Percentiles rank a stretch among this genome's conserved stretches.
phyloP scores from a whole-genome alignment of 2,888 invertebrate genomes.

The Gymnosoma rotundatum region DNA sequence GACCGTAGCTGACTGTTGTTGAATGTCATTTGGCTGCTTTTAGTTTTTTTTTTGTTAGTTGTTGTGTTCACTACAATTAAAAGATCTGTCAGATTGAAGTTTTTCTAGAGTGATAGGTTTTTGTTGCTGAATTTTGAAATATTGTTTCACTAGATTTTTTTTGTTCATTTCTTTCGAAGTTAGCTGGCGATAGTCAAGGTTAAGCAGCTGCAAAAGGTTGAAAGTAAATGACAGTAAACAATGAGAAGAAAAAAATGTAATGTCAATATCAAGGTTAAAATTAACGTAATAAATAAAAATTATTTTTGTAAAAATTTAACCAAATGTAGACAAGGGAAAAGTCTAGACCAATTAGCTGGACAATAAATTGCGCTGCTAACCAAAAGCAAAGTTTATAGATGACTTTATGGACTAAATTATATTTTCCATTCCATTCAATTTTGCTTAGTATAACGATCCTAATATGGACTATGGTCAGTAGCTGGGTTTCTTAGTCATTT shows the following conservation, averaged over 20 bases:
- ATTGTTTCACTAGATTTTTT: constrained; percentile 7
- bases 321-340: too few species aligned
- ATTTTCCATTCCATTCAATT: too few species aligned
- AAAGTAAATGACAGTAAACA: not conserved
- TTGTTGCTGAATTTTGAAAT: constrained; percentile 43
- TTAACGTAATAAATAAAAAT: not conserved
- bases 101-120: not conserved
- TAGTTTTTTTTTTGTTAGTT: not conserved
- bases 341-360: too few species aligned
- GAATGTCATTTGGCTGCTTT: constrained; percentile 39
- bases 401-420: too few species aligned
- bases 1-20: constrained; percentile 22
- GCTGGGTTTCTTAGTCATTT: too few species aligned
- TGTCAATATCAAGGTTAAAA: constrained; percentile 14
- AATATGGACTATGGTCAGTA: too few species aligned
- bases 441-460: too few species aligned
- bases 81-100: constrained; percentile 63
- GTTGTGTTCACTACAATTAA: constrained; percentile 47
- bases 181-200: constrained; percentile 28
- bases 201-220: constrained; percentile 25
- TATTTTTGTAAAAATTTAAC: not conserved
- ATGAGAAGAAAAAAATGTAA: not conserved
- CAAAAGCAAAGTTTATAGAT: too few species aligned
- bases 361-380: too few species aligned
- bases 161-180: not conserved